Evolutionary conservation across 2,797 vertebrate genomes (phyloP), one percentile per base, ranked within the genome.

Genomic region (Sciurus vulgaris): DNA sequence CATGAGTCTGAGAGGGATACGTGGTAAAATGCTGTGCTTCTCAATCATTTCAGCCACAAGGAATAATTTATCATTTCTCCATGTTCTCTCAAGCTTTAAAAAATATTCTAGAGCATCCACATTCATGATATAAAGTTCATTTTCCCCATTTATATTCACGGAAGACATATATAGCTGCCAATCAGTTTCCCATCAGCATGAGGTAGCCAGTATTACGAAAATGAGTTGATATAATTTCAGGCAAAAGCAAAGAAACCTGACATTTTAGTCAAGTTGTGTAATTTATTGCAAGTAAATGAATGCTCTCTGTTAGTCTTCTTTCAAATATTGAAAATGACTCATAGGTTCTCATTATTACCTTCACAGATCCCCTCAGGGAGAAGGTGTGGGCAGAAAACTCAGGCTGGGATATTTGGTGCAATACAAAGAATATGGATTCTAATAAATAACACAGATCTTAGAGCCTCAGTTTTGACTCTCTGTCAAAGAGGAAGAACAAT

Each of bases 211-310:
- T 93, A 81, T 95, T 97, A 96, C 33, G 67, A 96, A 95, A 92
- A 92, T 90, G 56, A 95, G 76, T 82, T 89, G 84, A 96, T 92
- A 89, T 63, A 87, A 93, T 96, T 97, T 96, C 91, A 94, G 67
- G 61, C 61, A 84, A 96, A 95, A 97, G 95, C 88, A 96, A 97
- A 97, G 91, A 95, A 92, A 94, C 87, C 93, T 96, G 96, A 95
- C 92, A 96, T 96, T 96, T 97, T 93, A 85, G 92, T 93, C 56
- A 93, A 81, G 81, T 93, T 94, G 85, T 94, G 8, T 90, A 96
- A 96, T 90, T 97, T 96, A 96, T 90, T 69, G n/a, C 11, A 91
- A 96, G 85, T 95, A 97, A 97, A 95, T 89, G 72, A 97, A 93
- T 72, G 81, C 2, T 94, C 65, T 95, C 87, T 86, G 51, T 89